These are phyloP conservation scores for Escarpia spicata DNA, from an alignment of 2,888 invertebrate species.

Conservation along the genomic window DNA sequence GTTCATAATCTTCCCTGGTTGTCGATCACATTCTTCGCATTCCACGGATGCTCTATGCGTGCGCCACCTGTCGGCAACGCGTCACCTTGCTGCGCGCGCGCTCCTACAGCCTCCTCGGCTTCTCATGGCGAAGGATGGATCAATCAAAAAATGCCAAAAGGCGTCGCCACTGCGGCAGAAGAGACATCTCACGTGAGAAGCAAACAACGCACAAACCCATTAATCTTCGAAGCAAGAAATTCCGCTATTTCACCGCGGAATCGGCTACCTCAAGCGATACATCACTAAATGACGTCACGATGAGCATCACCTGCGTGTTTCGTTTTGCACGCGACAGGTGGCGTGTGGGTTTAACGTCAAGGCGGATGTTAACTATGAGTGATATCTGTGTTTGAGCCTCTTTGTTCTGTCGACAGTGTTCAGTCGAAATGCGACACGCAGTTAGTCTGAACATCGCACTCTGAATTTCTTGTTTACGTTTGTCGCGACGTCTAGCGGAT, in stretches of 20 bases:
- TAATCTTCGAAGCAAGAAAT: not conserved
- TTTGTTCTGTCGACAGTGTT: not conserved
- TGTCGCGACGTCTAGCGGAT: not conserved
- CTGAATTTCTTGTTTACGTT: not conserved
- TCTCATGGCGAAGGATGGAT: not conserved
- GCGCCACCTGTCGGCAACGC: not conserved
- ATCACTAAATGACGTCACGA: not conserved
- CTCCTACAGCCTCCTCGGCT: not conserved
- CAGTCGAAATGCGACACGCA: not conserved
- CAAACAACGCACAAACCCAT: not conserved
- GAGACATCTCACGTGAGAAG: not conserved
- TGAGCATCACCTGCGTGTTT: constrained; percentile 8
- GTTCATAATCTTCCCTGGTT: not conserved
- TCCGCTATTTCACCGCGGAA: not conserved
- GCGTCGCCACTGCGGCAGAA: not conserved
- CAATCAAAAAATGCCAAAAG: not conserved
- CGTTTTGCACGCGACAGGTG: not conserved
- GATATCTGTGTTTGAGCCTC: not conserved
- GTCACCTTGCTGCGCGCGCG: not conserved
- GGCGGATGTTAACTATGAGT: not conserved
- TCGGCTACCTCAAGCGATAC: not conserved
- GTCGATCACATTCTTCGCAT: not conserved
- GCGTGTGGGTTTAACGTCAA: not conserved
- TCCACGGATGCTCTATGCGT: not conserved
- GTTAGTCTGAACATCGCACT: not conserved